Conservation (phyloP, 2,888 invertebrate species). For the Coenonympha glycerion region DNA sequence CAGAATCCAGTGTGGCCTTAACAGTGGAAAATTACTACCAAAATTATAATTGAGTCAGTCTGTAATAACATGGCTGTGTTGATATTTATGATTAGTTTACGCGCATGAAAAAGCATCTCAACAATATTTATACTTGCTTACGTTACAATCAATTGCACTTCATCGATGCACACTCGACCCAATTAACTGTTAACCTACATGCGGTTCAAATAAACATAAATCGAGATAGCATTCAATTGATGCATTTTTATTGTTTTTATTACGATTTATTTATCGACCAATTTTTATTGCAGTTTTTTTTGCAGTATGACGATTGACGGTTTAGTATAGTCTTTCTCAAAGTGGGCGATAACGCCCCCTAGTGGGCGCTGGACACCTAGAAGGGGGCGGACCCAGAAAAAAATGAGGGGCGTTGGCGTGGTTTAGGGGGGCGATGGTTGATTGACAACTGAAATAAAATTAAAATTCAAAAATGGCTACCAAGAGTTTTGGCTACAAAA, state of each 20-base stretch:
- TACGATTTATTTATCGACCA: conserved; percentile 41
- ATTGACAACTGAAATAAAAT: too few relatives aligned
- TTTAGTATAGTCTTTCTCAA: too few relatives aligned
- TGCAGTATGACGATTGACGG: not conserved
- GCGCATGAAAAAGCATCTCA: conserved; percentile 15
- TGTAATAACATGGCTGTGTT: too few relatives aligned
- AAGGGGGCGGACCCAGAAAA: too few relatives aligned
- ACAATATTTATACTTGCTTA: conserved; percentile 18
- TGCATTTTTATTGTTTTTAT: conserved; percentile 44
- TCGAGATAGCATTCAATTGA: conserved; percentile 56
- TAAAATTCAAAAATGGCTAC: too few relatives aligned
- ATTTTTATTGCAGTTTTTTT: conserved; percentile 5
- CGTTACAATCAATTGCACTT: conserved; percentile 42
- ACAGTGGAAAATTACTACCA: too few relatives aligned
- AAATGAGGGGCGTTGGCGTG: too few relatives aligned
- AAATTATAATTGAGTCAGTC: too few relatives aligned
- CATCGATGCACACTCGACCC: conserved; percentile 52
- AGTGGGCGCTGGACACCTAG: too few relatives aligned
- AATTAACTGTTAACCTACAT: conserved; percentile 63
- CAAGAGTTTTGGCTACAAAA: too few relatives aligned
- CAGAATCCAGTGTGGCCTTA: too few relatives aligned
- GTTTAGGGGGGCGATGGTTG: too few relatives aligned
- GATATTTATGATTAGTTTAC: conserved; percentile 12
- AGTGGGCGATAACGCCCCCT: not conserved
- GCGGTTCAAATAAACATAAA: conserved; percentile 47